Evolutionary conservation across 2,888 invertebrate species (phyloP).

Genomic region (Eurytoma adleriae): DNA sequence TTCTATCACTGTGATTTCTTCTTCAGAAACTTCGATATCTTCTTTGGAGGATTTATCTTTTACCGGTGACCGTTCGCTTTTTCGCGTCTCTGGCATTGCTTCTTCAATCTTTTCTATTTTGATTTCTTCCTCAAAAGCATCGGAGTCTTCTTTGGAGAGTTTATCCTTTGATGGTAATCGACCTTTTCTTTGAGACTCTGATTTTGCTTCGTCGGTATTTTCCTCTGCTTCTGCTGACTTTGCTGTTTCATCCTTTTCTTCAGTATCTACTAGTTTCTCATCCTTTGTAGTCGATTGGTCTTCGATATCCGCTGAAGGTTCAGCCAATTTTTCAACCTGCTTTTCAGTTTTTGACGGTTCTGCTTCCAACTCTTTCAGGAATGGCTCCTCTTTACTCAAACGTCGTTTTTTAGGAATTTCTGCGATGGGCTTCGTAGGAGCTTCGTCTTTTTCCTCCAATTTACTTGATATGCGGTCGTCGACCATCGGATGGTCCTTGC

Average conservation of each 20-base stretch:
- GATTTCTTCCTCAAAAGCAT: neutral
- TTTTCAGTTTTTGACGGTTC: neutral
- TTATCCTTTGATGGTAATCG: neutral
- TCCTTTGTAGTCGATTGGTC: neutral
- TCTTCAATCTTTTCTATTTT: neutral
- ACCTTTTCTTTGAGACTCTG: neutral
- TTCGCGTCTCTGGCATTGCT: neutral
- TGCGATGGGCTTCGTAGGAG: neutral
- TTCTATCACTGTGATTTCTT: neutral
- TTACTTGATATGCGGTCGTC: neutral
- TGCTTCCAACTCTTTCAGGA: neutral
- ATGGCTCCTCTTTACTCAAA: neutral
- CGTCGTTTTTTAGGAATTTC: slow-evolving; percentile 7
- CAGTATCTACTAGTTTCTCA: neutral
- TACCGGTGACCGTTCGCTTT: neutral
- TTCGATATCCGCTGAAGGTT: neutral
- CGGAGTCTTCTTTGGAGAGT: neutral
- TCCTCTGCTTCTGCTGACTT: neutral
- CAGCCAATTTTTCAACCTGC: neutral
- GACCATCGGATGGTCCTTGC: neutral
- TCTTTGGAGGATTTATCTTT: neutral
- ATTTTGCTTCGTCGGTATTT: neutral
- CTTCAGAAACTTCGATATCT: neutral
- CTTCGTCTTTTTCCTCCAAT: slow-evolving; percentile 4
- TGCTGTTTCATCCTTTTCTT: neutral